Percentiles rank a stretch among this genome's conserved stretches.
phyloP scores from a whole-genome alignment of 2,797 vertebrate species.

The Pteronotus mesoamericanus region DNA sequence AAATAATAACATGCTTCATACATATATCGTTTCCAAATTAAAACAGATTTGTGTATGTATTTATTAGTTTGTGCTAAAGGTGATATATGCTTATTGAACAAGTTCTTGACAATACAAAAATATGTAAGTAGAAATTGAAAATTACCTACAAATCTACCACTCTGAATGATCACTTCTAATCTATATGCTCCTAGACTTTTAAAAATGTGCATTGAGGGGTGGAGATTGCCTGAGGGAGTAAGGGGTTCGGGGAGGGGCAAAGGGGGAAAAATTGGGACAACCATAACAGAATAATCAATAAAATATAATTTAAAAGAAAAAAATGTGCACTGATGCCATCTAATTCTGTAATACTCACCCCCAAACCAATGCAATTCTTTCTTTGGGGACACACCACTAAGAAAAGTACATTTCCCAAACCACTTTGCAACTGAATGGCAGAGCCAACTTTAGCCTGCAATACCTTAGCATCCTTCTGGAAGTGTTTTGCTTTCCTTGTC shows the following conservation, averaged over 20 bases:
- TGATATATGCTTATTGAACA: background rate
- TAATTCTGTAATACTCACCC: background rate
- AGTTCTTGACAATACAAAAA: background rate
- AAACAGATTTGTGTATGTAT: background rate
- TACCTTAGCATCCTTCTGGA: background rate
- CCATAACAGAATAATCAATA: no score
- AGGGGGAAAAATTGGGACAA: no score
- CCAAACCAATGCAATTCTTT: background rate
- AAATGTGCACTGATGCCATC: background rate
- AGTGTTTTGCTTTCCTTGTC: background rate
- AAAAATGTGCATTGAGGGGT: background rate
- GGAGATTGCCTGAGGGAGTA: no score
- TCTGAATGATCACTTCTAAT: background rate
- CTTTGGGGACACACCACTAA: background rate
- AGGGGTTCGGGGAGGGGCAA: no score
- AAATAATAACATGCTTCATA: background rate
- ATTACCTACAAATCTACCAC: background rate
- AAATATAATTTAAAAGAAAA: no score
- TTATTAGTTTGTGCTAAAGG: background rate
- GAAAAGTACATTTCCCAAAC: background rate
- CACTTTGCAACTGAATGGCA: background rate
- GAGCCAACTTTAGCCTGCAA: background rate
- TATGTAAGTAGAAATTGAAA: background rate
- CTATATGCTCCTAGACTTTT: background rate
- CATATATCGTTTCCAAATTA: constrained; percentile 14